A percentile compares a stretch with the other conserved stretches of the same genome.
phyloP scores from a whole-genome alignment of 2,797 vertebrate species.

The Cyclopterus lumpus region DNA sequence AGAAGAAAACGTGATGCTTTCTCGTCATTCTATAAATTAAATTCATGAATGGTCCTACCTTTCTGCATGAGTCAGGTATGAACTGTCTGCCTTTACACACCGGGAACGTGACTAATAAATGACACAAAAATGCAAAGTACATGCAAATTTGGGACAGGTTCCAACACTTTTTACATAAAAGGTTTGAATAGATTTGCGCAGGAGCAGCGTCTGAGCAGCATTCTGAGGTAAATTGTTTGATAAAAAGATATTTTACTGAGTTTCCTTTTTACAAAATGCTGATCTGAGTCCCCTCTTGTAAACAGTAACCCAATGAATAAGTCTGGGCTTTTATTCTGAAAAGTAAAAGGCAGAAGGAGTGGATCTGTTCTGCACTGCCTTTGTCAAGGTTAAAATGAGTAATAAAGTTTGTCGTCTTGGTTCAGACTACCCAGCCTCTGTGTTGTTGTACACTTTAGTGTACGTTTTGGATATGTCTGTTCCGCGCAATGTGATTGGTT shows the following conservation, averaged over 20 bases:
- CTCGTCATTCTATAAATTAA: neutral
- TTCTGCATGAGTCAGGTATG: neutral
- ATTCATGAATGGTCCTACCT: neutral
- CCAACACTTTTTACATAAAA: too few relatives aligned
- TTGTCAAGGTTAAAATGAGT: too few relatives aligned
- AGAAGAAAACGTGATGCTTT: neutral
- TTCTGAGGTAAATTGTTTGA: neutral
- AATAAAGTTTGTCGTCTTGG: neutral
- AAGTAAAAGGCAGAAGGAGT: neutral
- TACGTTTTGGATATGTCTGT: neutral
- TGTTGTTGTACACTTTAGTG: too few relatives aligned
- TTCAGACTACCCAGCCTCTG: neutral
- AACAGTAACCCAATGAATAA: neutral
- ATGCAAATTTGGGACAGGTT: too few relatives aligned
- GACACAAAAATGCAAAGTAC: too few relatives aligned
- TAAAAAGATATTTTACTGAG: too few relatives aligned
- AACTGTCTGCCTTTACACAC: neutral
- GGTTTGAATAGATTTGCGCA: too few relatives aligned
- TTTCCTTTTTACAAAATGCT: neutral
- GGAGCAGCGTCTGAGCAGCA: neutral
- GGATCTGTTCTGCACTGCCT: neutral
- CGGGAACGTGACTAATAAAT: too few relatives aligned
- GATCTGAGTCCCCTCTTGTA: neutral
- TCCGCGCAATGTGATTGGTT: neutral
- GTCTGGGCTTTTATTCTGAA: neutral